Conservation (phyloP, 2,113 vertebrate genomes). For the Beaufortia kweichowensis region DNA sequence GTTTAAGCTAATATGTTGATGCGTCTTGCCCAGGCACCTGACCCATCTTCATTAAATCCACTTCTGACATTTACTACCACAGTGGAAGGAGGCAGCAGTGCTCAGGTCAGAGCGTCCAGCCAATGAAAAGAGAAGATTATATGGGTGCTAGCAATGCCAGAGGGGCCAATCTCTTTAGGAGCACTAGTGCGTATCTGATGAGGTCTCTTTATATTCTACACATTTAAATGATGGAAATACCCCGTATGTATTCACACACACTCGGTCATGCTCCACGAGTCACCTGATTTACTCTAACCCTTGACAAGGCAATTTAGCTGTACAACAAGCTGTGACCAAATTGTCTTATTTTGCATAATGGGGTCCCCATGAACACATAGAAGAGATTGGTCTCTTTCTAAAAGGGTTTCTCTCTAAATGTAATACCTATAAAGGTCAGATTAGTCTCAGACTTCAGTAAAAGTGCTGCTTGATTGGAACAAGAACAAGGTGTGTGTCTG, state of each 20-base stretch:
- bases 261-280: slow-evolving; percentile 42
- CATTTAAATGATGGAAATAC: slow-evolving; percentile 73
- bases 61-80: slow-evolving; percentile 71
- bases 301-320: slow-evolving; percentile 56
- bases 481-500: slow-evolving; percentile 36
- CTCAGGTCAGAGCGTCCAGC: slow-evolving; percentile 70
- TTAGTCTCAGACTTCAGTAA: slow-evolving; percentile 15
- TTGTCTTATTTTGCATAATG: slow-evolving; percentile 55
- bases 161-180: slow-evolving; percentile 56
- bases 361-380: slow-evolving; percentile 14
- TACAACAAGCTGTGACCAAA: slow-evolving; percentile 47
- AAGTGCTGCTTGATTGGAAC: slow-evolving; percentile 2
- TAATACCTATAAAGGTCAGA: slow-evolving; percentile 25
- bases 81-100: slow-evolving; percentile 45
- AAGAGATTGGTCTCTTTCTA: not conserved
- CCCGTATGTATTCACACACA: slow-evolving; percentile 43
- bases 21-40: slow-evolving; percentile 65
- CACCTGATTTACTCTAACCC: slow-evolving; percentile 55
- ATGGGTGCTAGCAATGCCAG: slow-evolving; percentile 32
- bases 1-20: slow-evolving; percentile 68
- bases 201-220: slow-evolving; percentile 76
- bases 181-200: slow-evolving; percentile 75
- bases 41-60: slow-evolving; percentile 73
- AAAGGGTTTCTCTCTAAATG: slow-evolving; percentile 6
- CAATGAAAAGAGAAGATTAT: slow-evolving; percentile 53